Evolutionary conservation across 2,888 invertebrate genomes (phyloP).

Genomic region (Prosapia bicincta): DNA sequence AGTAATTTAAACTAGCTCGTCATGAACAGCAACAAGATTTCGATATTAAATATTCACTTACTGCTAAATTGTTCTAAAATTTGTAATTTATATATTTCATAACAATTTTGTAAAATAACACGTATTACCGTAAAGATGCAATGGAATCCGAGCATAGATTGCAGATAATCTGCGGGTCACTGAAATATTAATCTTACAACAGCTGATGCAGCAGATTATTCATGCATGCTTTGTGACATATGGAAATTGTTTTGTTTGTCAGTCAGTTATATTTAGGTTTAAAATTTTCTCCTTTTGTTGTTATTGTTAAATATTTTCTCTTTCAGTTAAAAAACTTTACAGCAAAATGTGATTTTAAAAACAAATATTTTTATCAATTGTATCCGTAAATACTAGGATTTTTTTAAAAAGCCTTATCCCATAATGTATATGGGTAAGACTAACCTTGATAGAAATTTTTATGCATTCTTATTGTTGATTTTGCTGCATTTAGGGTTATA

Average conservation of each 20-base stretch:
- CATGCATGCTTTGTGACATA: background rate
- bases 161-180: background rate
- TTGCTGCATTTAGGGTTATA: too few species aligned
- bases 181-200: background rate
- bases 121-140: too few species aligned
- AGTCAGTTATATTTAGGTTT: background rate
- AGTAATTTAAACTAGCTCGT: too few species aligned
- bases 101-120: too few species aligned
- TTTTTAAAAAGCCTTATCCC: background rate
- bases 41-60: too few species aligned
- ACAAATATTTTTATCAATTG: background rate
- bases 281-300: background rate
- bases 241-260: background rate
- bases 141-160: too few species aligned
- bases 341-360: background rate
- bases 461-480: background rate
- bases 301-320: too few species aligned
- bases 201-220: background rate
- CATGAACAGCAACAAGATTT: too few species aligned
- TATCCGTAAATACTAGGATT: background rate
- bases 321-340: too few species aligned
- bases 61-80: too few species aligned
- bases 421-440: background rate
- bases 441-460: background rate
- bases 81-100: too few species aligned